Percentiles rank a stretch among this genome's conserved stretches.
Conservation (phyloP, 92 coral and sea anemone genomes). For the Umimayanthus chanpuru region DNA sequence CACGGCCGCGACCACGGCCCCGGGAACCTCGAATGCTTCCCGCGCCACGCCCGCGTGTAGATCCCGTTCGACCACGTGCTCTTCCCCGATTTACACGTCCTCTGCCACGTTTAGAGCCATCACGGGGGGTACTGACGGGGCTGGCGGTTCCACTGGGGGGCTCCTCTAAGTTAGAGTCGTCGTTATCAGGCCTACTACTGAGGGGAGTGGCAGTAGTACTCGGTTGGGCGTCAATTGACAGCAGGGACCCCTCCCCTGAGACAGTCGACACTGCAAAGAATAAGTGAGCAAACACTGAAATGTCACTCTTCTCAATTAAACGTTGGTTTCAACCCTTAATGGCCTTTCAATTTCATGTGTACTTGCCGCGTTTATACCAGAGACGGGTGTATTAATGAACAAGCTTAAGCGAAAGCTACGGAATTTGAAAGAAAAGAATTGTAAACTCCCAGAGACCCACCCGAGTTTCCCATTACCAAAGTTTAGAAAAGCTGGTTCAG, state of each 20-base stretch:
- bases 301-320: neutral
- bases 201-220: constrained; percentile 73
- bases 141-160: constrained; percentile 77
- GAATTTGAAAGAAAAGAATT: too few species aligned
- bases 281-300: too few species aligned
- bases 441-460: too few species aligned
- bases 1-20: constrained; percentile 94
- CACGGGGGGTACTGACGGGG: constrained; percentile 57
- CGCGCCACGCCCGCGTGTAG: constrained; percentile 79
- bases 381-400: too few species aligned
- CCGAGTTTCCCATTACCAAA: too few species aligned
- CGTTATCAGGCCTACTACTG: constrained; percentile 72
- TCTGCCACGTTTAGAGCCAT: constrained; percentile 74
- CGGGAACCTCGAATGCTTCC: constrained; percentile 83
- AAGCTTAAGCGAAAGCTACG: too few species aligned
- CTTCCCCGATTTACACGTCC: constrained; percentile 86
- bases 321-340: neutral
- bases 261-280: constrained; percentile 78
- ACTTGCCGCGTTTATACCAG: too few species aligned
- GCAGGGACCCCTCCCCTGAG: constrained; percentile 80
- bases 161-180: constrained; percentile 73
- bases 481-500: too few species aligned
- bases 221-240: constrained; percentile 63
- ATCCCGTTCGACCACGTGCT: constrained; percentile 71
- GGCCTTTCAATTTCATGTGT: too few species aligned